These are phyloP conservation scores for Danaus chrysippus DNA, from an alignment of 2,888 invertebrate genomes.

Conservation along the genomic window DNA sequence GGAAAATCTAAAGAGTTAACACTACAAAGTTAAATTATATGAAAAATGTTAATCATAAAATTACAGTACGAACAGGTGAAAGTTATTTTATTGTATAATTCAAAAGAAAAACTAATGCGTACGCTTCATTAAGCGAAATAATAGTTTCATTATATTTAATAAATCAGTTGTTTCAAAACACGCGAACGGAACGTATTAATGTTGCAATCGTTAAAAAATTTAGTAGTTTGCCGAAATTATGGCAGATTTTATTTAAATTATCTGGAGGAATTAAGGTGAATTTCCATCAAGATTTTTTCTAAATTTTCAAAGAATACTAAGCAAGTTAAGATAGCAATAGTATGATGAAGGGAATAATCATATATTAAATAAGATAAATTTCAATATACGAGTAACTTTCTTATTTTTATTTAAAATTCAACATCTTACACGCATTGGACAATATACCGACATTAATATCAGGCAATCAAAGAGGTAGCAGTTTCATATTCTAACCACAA, in stretches of 20 bases:
- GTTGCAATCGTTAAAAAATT: too few relatives aligned
- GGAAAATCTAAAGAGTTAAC: too few relatives aligned
- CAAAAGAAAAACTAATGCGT: background rate
- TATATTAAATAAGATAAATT: constrained; percentile 21
- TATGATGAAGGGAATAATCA: constrained; percentile 10
- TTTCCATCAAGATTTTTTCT: background rate
- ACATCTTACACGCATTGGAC: constrained; percentile 36
- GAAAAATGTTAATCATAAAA: too few relatives aligned
- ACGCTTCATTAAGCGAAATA: background rate
- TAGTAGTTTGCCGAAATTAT: too few relatives aligned
- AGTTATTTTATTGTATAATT: background rate
- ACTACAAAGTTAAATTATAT: too few relatives aligned
- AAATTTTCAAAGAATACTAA: background rate
- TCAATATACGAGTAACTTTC: constrained; percentile 21
- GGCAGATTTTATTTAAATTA: too few relatives aligned
- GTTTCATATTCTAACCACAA: constrained; percentile 53
- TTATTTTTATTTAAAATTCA: constrained; percentile 36
- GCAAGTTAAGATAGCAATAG: background rate
- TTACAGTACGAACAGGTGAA: background rate
- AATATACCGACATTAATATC: constrained; percentile 61
- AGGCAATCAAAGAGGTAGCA: constrained; percentile 75
- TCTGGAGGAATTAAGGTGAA: too few relatives aligned
- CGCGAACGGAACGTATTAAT: background rate
- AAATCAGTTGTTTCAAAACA: background rate
- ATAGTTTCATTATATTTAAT: background rate